Evolutionary conservation across 2,113 vertebrate genomes (phyloP).

Genomic region (Cryptoleucopteryx plumbea): DNA sequence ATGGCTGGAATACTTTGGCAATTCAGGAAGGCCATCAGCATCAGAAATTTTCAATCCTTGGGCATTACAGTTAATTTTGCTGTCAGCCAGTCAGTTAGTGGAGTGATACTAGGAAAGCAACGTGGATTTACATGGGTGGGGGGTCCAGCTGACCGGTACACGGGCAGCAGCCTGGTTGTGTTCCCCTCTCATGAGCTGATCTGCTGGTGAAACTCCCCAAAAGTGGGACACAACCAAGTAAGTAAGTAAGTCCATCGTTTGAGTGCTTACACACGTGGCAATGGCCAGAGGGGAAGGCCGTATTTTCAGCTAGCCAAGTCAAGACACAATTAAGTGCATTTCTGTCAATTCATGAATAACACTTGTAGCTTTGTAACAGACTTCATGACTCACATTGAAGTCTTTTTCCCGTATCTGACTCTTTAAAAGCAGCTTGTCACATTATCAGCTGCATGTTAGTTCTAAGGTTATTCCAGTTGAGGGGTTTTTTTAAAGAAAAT

Average conservation of each 20-base stretch:
- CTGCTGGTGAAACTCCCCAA: too few relatives aligned
- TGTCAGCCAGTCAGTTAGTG: background rate
- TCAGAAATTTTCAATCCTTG: background rate
- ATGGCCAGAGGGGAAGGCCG: background rate
- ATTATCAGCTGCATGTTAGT: background rate
- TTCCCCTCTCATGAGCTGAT: background rate
- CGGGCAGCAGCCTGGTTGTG: background rate
- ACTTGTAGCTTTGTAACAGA: background rate
- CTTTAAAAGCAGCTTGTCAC: background rate
- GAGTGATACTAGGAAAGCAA: background rate
- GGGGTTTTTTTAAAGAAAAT: background rate
- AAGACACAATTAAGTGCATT: background rate
- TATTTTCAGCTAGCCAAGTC: background rate
- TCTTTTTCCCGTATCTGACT: background rate
- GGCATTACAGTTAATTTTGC: background rate
- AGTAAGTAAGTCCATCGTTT: rapidly evolving
- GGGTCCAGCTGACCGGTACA: rapidly evolving
- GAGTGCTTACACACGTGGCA: background rate
- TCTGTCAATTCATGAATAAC: background rate
- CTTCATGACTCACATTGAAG: background rate
- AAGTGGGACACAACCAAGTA: background rate
- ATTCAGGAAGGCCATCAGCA: background rate
- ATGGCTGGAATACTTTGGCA: rapidly evolving
- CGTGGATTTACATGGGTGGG: background rate
- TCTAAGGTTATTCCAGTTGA: background rate